Conservation (phyloP, 2,797 vertebrate species). For the Cirrhinus mrigala region DNA sequence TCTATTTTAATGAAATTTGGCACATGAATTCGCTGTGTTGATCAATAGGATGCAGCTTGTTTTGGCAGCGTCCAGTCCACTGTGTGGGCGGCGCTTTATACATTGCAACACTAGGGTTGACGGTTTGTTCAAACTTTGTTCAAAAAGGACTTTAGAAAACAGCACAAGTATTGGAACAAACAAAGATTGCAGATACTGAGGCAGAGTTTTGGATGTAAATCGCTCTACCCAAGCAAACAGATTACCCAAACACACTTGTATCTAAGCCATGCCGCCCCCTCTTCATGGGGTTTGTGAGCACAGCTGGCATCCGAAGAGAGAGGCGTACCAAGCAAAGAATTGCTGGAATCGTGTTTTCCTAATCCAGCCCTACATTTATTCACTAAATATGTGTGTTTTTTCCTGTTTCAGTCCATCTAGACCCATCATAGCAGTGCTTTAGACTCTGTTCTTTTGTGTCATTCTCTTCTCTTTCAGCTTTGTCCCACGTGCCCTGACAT, state of each 20-base stretch:
- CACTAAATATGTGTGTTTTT: background rate
- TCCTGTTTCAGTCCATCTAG: background rate
- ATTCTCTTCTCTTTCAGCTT: conserved; percentile 15
- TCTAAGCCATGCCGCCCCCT: background rate
- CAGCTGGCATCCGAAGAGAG: conserved; percentile 1
- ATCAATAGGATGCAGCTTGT: background rate
- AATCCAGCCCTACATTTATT: conserved; percentile 8
- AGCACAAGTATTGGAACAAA: background rate
- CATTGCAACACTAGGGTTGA: background rate
- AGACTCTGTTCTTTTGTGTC: background rate
- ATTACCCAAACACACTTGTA: conserved; percentile 1
- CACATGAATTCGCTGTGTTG: background rate
- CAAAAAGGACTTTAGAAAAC: background rate
- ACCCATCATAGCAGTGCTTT: conserved; percentile 6
- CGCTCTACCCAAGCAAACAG: conserved; percentile 7
- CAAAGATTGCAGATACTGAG: conserved; percentile 1
- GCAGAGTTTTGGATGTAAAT: background rate
- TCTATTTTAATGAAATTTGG: background rate
- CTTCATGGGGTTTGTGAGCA: background rate
- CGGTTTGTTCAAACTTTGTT: background rate
- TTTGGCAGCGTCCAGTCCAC: background rate
- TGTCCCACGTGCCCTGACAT: conserved; percentile 35
- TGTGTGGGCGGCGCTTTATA: background rate
- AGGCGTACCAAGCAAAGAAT: background rate
- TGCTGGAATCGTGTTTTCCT: conserved; percentile 18